Base-by-base conservation (phyloP, 37 sponge, comb jelly and placozoan genomes). In the Aphrocallistes beatrix region DNA sequence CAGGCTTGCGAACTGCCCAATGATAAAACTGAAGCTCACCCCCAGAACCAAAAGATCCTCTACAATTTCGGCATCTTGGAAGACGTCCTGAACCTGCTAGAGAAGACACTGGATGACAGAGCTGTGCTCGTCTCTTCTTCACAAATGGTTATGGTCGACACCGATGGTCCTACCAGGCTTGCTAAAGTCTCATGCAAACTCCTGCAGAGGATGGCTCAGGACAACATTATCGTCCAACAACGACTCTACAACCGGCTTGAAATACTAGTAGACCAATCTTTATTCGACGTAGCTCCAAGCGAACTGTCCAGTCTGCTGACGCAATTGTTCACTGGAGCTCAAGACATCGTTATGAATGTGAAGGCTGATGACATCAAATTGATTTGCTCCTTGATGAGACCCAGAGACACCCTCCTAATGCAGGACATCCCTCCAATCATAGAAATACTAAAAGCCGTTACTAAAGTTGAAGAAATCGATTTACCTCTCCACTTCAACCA, bases 31-130 rank as follows among this genome's bases (percentile, higher is more conserved):
- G 88, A 91, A 38, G 83, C 91, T 19, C 93, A 93, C 81, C 39
- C 34, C 0, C 89, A 88, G 87, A 93, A 93, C 81, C 93, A 93
- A 81, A 91, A 89, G 51, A 91, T 93, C 42, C 89, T 93, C 36
- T 86, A 86, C 49, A 93, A 89, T 82, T 86, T 51, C 51, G 90
- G 93, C 81, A 60, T 37, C 45, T 81, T 83, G 32, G 85, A 47
- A 23, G 39, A 89, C 37, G 36, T 50, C 16, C 37, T 50, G 37
- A 42, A 25, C 34, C 13, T 86, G 37, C 81, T 86, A 1, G 86
- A 86, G 36, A 86, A 86, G 34, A 60, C 75, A 19, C 75, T 25
- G n/a, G 75, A 60, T 13, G 21, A 3, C 34, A 19, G 75, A 8
- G n/a, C 75, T 13, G 3, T 30, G 3, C 75, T 60, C 3, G 75